Evolutionary conservation across 2,113 vertebrate genomes (phyloP).

Genomic region (Henicopernis longicauda): DNA sequence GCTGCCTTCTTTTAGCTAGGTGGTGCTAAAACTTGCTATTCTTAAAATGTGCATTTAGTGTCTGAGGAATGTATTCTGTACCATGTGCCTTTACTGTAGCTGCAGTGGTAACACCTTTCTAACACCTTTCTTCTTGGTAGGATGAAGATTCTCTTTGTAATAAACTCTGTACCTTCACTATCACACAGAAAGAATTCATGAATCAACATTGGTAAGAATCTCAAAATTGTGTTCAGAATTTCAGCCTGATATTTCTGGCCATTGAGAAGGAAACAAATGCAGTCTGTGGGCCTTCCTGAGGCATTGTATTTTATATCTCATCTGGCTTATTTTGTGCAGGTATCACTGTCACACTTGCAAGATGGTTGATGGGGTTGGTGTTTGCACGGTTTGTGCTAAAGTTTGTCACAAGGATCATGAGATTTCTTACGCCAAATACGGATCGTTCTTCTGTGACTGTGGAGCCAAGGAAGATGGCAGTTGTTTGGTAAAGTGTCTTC

Average conservation of each 20-base stretch:
- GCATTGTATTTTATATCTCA: background rate
- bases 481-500: constrained; percentile 88
- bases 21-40: background rate
- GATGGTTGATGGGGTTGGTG: constrained; percentile 98
- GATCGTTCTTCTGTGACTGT: constrained; percentile 99
- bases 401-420: constrained; percentile 99
- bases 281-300: background rate
- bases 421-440: constrained; percentile 99
- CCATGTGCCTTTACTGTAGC: background rate
- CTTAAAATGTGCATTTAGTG: background rate
- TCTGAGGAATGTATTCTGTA: background rate
- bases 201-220: constrained; percentile 95
- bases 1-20: background rate
- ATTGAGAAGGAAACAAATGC: constrained; percentile 70
- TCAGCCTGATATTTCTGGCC: constrained; percentile 76
- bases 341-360: constrained; percentile 99
- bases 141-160: constrained; percentile 99
- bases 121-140: constrained; percentile 59
- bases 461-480: constrained; percentile 99
- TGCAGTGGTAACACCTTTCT: background rate
- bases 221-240: background rate
- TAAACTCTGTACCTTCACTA: constrained; percentile 98
- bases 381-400: constrained; percentile 98
- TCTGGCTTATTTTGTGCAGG: constrained; percentile 69
- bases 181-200: constrained; percentile 99